Percentiles rank a stretch among this genome's conserved stretches.
phyloP scores from a whole-genome alignment of 1,140 invertebrate species.

The Meloidogyne hapla region DNA sequence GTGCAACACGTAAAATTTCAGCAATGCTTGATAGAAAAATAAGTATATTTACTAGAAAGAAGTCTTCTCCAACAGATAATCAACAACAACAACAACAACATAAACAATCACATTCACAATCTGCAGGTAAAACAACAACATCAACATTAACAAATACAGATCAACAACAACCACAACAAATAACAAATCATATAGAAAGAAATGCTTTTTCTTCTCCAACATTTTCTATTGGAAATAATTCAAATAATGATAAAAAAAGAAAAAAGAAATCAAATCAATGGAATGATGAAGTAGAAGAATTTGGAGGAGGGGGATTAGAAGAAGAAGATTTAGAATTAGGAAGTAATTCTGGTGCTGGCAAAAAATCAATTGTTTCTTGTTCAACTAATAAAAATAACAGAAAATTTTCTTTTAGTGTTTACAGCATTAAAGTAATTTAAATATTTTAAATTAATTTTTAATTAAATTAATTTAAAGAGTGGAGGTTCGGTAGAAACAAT shows the following conservation, averaged over 20 bases:
- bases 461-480: constrained; percentile 34
- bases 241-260: constrained; percentile 31
- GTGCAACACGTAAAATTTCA: constrained; percentile 63
- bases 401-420: constrained; percentile 51
- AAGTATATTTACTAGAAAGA: constrained; percentile 63
- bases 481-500: constrained; percentile 64
- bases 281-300: constrained; percentile 42
- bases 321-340: constrained; percentile 29
- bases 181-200: background rate
- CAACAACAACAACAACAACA: constrained; percentile 11
- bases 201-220: constrained; percentile 5
- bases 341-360: constrained; percentile 21
- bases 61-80: constrained; percentile 59
- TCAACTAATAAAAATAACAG: constrained; percentile 37
- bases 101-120: constrained; percentile 6
- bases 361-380: constrained; percentile 47
- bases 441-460: background rate
- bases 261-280: constrained; percentile 51
- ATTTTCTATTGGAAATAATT: constrained; percentile 12
- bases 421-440: constrained; percentile 47
- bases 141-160: constrained; percentile 18
- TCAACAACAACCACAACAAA: background rate
- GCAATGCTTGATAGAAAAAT: constrained; percentile 63
- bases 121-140: constrained; percentile 18
- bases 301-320: constrained; percentile 26